Conservation (phyloP, 2,888 invertebrate genomes). For the Tortricodes alternella region DNA sequence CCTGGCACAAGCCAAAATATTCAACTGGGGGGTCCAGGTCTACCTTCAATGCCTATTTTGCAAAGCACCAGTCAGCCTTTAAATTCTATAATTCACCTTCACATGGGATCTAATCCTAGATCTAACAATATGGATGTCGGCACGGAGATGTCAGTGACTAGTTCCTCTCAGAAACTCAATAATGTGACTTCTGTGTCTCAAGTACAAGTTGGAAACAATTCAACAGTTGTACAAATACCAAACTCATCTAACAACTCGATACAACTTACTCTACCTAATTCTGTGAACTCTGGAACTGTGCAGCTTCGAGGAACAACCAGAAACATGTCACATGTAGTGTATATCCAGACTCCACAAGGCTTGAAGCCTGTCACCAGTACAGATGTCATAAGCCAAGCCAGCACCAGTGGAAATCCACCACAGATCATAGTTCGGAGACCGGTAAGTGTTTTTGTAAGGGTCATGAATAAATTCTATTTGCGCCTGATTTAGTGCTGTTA, state of each 20-base stretch:
- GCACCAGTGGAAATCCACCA: constrained; percentile 76
- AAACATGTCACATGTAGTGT: constrained; percentile 82
- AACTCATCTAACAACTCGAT: constrained; percentile 66
- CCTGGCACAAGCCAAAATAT: constrained; percentile 64
- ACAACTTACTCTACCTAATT: constrained; percentile 56
- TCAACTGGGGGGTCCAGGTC: constrained; percentile 58
- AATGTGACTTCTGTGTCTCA: constrained; percentile 61
- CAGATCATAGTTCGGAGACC: constrained; percentile 79
- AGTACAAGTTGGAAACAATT: constrained; percentile 65
- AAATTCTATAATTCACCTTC: constrained; percentile 74
- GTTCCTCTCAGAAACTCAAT: constrained; percentile 63
- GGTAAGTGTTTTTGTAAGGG: constrained; percentile 65
- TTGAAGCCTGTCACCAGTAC: constrained; percentile 74
- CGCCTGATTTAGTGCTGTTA: too few species aligned
- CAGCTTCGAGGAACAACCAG: constrained; percentile 61
- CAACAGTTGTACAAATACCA: constrained; percentile 68
- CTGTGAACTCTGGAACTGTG: constrained; percentile 47
- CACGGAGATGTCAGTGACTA: constrained; percentile 63
- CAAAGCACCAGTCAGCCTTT: constrained; percentile 62
- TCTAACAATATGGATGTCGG: constrained; percentile 59
- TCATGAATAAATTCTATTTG: too few species aligned
- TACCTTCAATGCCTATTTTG: constrained; percentile 73
- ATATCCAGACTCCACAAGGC: constrained; percentile 82
- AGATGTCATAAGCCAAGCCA: constrained; percentile 75
- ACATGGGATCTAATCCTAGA: constrained; percentile 70